A percentile compares a stretch with the other conserved stretches of the same genome.
Evolutionary conservation across 1,140 invertebrate species (phyloP).

Genomic region (Orius laevigatus): DNA sequence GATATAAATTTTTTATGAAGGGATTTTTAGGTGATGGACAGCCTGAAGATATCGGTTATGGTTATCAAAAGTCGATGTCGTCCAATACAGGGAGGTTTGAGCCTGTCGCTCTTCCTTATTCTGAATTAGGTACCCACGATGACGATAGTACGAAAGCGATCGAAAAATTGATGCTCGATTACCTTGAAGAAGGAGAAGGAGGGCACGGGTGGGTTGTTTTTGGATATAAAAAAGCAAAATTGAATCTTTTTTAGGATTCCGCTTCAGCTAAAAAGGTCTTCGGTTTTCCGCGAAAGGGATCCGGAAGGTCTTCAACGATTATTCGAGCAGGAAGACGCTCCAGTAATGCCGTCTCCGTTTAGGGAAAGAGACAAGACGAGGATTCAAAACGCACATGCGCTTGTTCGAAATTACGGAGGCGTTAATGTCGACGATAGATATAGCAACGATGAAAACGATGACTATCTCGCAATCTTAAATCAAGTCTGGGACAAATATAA

Average conservation of each 20-base stretch:
- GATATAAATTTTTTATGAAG: no score
- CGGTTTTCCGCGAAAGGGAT: slow-evolving; percentile 21
- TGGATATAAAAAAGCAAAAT: no score
- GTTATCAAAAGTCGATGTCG: slow-evolving; percentile 19
- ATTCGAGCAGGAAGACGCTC: slow-evolving; percentile 7
- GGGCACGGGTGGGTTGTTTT: background rate
- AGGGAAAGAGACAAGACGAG: slow-evolving; percentile 17
- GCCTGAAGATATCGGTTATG: slow-evolving; percentile 23
- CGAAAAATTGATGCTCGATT: slow-evolving; percentile 14
- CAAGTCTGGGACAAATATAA: slow-evolving; percentile 20
- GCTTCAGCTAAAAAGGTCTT: slow-evolving; percentile 2
- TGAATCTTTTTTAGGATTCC: no score
- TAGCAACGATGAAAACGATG: slow-evolving; percentile 10
- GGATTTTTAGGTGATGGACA: slow-evolving; percentile 17
- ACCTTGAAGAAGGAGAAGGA: slow-evolving; percentile 12
- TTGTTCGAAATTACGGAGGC: slow-evolving; percentile 16
- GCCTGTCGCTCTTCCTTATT: background rate
- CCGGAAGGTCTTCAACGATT: slow-evolving; percentile 16
- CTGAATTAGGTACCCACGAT: slow-evolving; percentile 6
- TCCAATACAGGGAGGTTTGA: no score
- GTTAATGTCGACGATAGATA: slow-evolving; percentile 12
- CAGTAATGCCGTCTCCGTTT: slow-evolving; percentile 17
- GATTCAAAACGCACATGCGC: slow-evolving; percentile 14
- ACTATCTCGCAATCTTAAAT: slow-evolving; percentile 18
- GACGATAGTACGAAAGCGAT: slow-evolving; percentile 6